Evolutionary conservation across 2,113 vertebrate species (phyloP).

Genomic region (Panthera uncia): DNA sequence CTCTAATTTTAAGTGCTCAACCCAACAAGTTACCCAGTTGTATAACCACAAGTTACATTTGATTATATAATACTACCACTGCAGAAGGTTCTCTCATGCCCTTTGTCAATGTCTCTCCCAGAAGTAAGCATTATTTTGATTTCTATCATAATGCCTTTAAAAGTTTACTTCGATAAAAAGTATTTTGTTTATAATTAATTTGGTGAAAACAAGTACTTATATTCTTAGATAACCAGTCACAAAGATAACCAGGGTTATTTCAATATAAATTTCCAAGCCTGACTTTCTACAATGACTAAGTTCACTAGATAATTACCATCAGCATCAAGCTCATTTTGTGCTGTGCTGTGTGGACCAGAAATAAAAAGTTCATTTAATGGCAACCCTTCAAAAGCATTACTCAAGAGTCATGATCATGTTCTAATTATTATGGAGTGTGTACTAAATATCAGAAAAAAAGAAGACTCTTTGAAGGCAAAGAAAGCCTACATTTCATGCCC

Average conservation of each 20-base stretch:
- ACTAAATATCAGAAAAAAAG: slow-evolving; percentile 61
- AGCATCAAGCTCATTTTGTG: slow-evolving; percentile 12
- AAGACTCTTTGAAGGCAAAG: slow-evolving; percentile 64
- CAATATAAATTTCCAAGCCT: neutral
- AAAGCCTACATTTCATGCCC: slow-evolving; percentile 52
- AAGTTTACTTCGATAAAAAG: neutral
- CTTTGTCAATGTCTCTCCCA: neutral
- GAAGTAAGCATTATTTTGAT: neutral
- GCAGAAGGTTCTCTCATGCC: neutral
- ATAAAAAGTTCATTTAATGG: slow-evolving; percentile 67
- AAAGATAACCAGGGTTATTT: slow-evolving; percentile 18
- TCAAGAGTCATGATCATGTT: slow-evolving; percentile 60
- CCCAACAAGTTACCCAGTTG: neutral
- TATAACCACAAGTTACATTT: neutral
- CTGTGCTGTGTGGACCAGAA: slow-evolving; percentile 42
- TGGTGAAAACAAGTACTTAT: neutral
- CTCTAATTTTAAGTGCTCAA: neutral
- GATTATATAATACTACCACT: neutral
- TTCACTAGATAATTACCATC: slow-evolving; percentile 19
- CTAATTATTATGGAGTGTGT: slow-evolving; percentile 57
- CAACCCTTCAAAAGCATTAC: slow-evolving; percentile 65
- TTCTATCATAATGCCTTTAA: neutral
- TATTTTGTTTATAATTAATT: neutral
- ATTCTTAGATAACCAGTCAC: neutral
- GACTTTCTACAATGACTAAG: slow-evolving; percentile 34